phyloP scores from a whole-genome alignment of 2,888 invertebrate genomes.

The Emmelina monodactyla region DNA sequence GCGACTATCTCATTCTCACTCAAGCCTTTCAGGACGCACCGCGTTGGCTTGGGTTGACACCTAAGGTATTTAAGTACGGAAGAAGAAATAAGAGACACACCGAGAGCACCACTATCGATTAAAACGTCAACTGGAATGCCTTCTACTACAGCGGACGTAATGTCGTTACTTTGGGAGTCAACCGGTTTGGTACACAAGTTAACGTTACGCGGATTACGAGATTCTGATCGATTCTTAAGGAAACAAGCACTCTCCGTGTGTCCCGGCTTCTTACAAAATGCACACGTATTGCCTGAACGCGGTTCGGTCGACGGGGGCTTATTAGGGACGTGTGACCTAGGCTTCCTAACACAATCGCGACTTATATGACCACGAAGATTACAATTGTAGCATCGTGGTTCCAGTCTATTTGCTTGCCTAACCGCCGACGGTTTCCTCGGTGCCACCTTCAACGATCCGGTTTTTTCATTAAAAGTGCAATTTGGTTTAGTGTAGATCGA shows the following conservation, averaged over 20 bases:
- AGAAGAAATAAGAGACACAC: slow-evolving; percentile 14
- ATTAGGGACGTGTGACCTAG: no score
- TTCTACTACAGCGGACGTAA: background rate
- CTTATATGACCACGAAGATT: background rate
- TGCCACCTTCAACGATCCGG: background rate
- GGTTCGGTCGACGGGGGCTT: background rate
- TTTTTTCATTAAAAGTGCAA: no score
- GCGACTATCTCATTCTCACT: slow-evolving; percentile 5
- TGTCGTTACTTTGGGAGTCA: no score
- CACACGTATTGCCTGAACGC: slow-evolving; percentile 4
- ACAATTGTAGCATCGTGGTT: background rate
- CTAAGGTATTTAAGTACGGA: slow-evolving; percentile 10
- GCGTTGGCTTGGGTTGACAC: slow-evolving; percentile 4
- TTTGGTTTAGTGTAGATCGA: slow-evolving; percentile 5
- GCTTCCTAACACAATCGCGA: background rate
- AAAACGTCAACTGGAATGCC: slow-evolving; percentile 14
- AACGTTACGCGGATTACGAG: slow-evolving; percentile 6
- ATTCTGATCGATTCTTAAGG: slow-evolving; percentile 5
- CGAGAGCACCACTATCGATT: slow-evolving; percentile 15
- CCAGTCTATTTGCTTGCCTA: background rate
- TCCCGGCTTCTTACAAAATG: slow-evolving; percentile 9
- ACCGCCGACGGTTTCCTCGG: background rate
- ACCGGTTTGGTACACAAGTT: slow-evolving; percentile 6
- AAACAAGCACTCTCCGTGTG: slow-evolving; percentile 7
- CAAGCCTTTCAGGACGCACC: slow-evolving; percentile 9